Percentiles rank a stretch among this genome's conserved stretches.
Conservation (phyloP, 2,888 invertebrate species). For the Ennomos quercinarius region DNA sequence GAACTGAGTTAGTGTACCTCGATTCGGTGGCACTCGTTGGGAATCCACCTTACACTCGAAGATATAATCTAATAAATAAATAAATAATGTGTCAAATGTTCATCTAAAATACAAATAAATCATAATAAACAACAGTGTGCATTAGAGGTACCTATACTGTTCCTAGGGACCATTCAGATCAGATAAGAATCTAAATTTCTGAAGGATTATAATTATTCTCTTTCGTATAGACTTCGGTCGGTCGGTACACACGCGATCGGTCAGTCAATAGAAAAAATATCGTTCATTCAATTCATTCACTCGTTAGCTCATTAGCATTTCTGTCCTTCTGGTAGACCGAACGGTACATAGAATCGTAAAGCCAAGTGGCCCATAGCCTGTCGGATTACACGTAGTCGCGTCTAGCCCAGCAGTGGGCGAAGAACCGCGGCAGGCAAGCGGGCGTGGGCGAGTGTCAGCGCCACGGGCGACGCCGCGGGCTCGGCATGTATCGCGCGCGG, state of each 20-base stretch:
- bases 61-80: no score
- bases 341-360: not conserved
- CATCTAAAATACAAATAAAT: no score
- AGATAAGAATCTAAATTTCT: no score
- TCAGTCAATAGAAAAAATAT: not conserved
- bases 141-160: no score
- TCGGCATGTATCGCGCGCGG: constrained; percentile 57
- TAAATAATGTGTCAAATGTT: no score
- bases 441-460: constrained; percentile 64
- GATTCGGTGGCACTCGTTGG: no score
- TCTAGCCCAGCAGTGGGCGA: constrained; percentile 56
- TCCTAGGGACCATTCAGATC: no score
- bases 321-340: not conserved
- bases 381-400: constrained; percentile 34
- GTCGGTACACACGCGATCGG: no score
- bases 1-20: no score
- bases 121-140: no score
- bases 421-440: constrained; percentile 54
- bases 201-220: no score
- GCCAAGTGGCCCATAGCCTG: constrained; percentile 2
- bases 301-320: not conserved
- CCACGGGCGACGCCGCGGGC: constrained; percentile 76
- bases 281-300: not conserved
- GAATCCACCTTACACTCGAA: no score
- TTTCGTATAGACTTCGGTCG: not conserved